Evolutionary conservation across 2,888 invertebrate species (phyloP), one percentile per base, ranked within the genome.

Genomic region (Philereme transversata): DNA sequence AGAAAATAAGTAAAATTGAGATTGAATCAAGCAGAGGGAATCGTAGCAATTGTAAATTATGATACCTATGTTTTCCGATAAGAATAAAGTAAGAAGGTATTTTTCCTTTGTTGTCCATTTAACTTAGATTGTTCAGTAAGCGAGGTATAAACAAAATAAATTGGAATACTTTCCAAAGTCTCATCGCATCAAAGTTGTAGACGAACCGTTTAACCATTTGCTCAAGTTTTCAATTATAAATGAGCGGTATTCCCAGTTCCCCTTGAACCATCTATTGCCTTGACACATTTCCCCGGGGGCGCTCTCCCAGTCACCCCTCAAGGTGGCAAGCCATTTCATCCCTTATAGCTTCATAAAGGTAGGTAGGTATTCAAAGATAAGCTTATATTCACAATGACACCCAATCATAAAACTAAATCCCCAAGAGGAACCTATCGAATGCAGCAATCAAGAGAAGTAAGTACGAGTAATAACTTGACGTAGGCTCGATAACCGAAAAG

Each of bases 211-310:
- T 77, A 77, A 78, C 71, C 76, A 77, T 77, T 70, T 70, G 66
- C 60, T 44, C 56, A 56, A 63, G 65, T 66, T 68, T 67, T 65
- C 51, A 54, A 66, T 67, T 62, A 69, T 66, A 65, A 66, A 58
- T 57, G 63, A 60, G 65, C 64, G 66, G 61, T 70, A 68, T 70
- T 51, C 65, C 48, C 54, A 49, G 41, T 60, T 63, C 56, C 76
- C 83, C 83, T 80, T 83, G 84, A 84, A 86, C 84, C 66, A 79
- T 74, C 76, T 82, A 70, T 72, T 73, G 75, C 78, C 77, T 77
- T 83, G 83, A 84, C 86, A 85, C 71, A 82, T 72, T 79, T 84
- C 71, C 60, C 70, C 46, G 67, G 71, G 73, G 65, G 67, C 54
- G 62, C 64, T 57, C 57, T 49, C 64, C 55, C 43, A 33, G 47